Percentiles rank a stretch among this genome's conserved stretches.
Evolutionary conservation across 2,888 invertebrate species (phyloP).

Genomic region (Ypsolopha sequella): DNA sequence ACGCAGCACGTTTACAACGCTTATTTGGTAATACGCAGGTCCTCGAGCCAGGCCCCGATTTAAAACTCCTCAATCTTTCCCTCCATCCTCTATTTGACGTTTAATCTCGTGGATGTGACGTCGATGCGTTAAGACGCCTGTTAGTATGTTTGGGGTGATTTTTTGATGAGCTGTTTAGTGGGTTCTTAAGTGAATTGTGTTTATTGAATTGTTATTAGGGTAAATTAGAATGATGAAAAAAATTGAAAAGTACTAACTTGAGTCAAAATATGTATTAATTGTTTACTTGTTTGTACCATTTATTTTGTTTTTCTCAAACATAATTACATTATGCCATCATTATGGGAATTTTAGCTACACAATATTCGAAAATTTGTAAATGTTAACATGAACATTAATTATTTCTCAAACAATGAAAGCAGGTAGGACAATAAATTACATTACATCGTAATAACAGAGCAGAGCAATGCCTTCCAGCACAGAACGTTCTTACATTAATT

Average conservation of each 20-base stretch:
- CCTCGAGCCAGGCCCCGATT: conserved; percentile 3
- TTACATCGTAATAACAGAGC: background rate
- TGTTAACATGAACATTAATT: background rate
- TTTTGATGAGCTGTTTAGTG: background rate
- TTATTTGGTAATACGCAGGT: too few relatives aligned
- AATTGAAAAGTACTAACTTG: background rate
- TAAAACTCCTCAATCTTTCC: conserved; percentile 8
- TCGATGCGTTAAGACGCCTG: conserved; percentile 3
- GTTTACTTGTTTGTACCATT: too few relatives aligned
- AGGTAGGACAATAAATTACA: background rate
- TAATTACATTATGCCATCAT: too few relatives aligned
- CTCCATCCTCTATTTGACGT: conserved; percentile 9
- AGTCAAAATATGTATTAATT: too few relatives aligned
- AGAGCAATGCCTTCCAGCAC: background rate
- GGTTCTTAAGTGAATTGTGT: background rate
- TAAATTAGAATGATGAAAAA: background rate
- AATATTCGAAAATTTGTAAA: background rate
- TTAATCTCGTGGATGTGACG: conserved; percentile 18
- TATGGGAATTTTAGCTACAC: background rate
- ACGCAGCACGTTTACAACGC: too few relatives aligned
- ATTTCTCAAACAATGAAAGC: background rate
- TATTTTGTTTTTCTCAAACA: too few relatives aligned
- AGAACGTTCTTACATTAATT: conserved; percentile 1
- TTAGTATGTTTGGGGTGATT: background rate
- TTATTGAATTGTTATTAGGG: background rate